These are phyloP conservation scores for Sarcoramphus papa DNA, from an alignment of 2,797 vertebrate genomes.

Conservation along the genomic window DNA sequence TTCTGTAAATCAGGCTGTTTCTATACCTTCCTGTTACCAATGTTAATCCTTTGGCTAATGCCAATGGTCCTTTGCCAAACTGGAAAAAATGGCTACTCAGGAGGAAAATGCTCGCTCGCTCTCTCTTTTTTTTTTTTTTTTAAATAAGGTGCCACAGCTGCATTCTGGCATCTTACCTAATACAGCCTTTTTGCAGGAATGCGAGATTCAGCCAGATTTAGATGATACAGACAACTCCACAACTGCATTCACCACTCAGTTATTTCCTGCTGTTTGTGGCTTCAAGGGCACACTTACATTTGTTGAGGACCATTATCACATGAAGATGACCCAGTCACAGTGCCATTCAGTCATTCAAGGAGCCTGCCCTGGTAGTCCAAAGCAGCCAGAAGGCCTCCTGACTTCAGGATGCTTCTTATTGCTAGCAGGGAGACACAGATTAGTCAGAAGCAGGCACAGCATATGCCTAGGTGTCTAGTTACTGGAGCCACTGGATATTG, in stretches of 20 bases:
- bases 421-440: not conserved
- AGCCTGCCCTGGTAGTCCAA: not conserved
- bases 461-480: not conserved
- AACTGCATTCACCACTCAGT: not conserved
- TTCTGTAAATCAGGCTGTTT: not conserved
- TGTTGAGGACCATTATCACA: not conserved
- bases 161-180: not conserved
- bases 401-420: not conserved
- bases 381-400: not conserved
- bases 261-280: not conserved
- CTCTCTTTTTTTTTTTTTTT: too few relatives aligned
- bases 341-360: not conserved
- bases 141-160: not conserved
- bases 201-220: not conserved
- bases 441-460: not conserved
- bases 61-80: not conserved
- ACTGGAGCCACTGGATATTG: not conserved
- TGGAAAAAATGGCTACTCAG: not conserved
- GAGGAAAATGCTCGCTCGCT: not conserved
- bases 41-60: not conserved
- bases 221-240: not conserved
- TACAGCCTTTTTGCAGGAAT: not conserved
- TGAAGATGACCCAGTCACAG: not conserved
- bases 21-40: not conserved
- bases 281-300: not conserved